Evolutionary conservation across 2,888 invertebrate species (phyloP), one percentile per base, ranked within the genome.

Genomic region (Limulus polyphemus): DNA sequence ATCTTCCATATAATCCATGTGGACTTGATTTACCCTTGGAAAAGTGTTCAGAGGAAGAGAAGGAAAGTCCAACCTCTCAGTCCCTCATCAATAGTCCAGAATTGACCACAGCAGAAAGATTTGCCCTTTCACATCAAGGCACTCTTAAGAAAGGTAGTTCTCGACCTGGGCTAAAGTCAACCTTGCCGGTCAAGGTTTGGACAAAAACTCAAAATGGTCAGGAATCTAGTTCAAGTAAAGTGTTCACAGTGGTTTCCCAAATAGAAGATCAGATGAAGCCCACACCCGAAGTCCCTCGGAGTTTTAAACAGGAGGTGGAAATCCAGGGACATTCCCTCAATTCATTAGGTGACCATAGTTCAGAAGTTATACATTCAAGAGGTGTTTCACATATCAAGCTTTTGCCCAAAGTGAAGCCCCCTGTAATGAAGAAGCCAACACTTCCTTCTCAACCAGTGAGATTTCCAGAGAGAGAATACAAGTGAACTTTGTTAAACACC

Each of bases 41-140:
- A 14, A 61, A 61, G 13, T 47, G 32, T 32, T 32, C 32, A 32
- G 32, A 32, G 32, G 32, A 32, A 32, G 7, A 32, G 32, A 32
- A 32, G 7, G 32, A 32, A 32, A 32, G 32, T 1, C 7, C 32
- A 32, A 3, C 1, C 32, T 32, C 32, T 32, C 32, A 32, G 32
- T 32, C 32, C 32, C 32, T 5, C 7, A 7, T 32, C 32, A 32
- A 66, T 32, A 64, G 64, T 55, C n/a, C 32, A n/a, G 56, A 56
- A 56, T 83, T 83, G 81, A 83, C 84, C 63, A 84, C 84, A 0
- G 87, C 86, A 0, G 87, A 87, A 72, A 80, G 85, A 47, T 87
- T 87, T 73, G 87, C 87, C 57, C 85, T 86, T 71, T 86, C 86
- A 70, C 86, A 86, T 73, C 86, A 87, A 74, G 84, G 85, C 70